Base-by-base conservation (phyloP, 2,113 vertebrate species). In the Rissa tridactyla region DNA sequence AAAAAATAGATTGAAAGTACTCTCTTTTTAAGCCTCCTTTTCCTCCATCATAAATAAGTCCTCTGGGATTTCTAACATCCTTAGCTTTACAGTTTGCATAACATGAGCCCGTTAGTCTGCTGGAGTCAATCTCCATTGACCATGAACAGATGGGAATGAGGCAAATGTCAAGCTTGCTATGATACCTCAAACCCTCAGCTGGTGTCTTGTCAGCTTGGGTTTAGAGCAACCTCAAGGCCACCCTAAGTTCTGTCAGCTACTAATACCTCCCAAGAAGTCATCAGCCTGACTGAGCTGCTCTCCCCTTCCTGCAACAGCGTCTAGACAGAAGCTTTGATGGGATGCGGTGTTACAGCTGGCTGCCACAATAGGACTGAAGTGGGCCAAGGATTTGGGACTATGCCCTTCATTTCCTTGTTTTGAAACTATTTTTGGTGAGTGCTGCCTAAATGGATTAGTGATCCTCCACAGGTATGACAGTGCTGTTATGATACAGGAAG, bases 401-500 rank as follows among this genome's bases (percentile, higher is more conserved):
- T 49, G 29, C 15, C 7, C 17, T 40, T 69, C 32, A n/a, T 7
- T 54, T 47, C 17, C 34, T 54, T 52, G 10, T 58, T 75, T 80
- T 46, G 38, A 62, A 79, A 55, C 4, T 40, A 6, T 18, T 14
- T 52, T 57, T 62, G 4, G 14, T 32, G 42, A 64, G 10, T 36
- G 3, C n/a, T 52, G 15, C 10, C 29, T 25, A 66, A 47, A 54
- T 9, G 6, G 6, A 55, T 44, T 25, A 49, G 11, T 72, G 68
- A 72, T 69, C 23, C 40, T 55, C 2, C 26, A 54, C 12, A 68
- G 6, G 5, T 38, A 26, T 51, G 25, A 11, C 5, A 54, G 4
- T 0, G 0, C 5, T 52, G 10, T 27, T 58, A 19, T 6, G 13
- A 15, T 2, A 72, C 23, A 55, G 8, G 6, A 68, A 62, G 15